These are phyloP conservation scores for Leptopilina myrica DNA, from an alignment of 2,888 invertebrate genomes.

Conservation along the genomic window DNA sequence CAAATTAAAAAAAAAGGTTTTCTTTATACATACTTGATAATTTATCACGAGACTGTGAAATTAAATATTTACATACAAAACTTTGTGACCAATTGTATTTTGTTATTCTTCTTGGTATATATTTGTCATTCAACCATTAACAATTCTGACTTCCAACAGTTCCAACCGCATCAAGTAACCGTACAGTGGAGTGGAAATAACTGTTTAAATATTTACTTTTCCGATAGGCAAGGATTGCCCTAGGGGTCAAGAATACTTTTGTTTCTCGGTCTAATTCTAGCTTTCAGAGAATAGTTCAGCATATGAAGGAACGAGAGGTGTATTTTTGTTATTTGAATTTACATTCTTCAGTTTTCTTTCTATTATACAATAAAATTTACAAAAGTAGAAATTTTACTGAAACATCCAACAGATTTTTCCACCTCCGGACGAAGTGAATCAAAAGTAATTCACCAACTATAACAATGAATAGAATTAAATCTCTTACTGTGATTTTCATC, in stretches of 20 bases:
- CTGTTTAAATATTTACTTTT: constrained; percentile 31
- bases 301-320: neutral
- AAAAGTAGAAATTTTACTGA: too few relatives aligned
- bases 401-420: constrained; percentile 58
- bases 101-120: neutral
- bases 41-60: neutral
- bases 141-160: neutral
- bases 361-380: neutral
- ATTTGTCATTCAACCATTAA: constrained; percentile 20
- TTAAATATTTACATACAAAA: neutral
- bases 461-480: constrained; percentile 55
- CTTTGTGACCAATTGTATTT: neutral
- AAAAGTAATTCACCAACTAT: constrained; percentile 58
- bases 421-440: constrained; percentile 60
- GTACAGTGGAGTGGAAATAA: constrained; percentile 5
- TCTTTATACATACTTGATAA: too few relatives aligned
- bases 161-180: neutral
- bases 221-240: constrained; percentile 17
- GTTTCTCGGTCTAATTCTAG: constrained; percentile 35
- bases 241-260: constrained; percentile 15
- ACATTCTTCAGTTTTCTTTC: neutral
- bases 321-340: constrained; percentile 34
- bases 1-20: neutral
- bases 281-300: constrained; percentile 9
- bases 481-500: neutral